Evolutionary conservation across 2,797 vertebrate genomes (phyloP).

Genomic region (Liasis olivaceus): DNA sequence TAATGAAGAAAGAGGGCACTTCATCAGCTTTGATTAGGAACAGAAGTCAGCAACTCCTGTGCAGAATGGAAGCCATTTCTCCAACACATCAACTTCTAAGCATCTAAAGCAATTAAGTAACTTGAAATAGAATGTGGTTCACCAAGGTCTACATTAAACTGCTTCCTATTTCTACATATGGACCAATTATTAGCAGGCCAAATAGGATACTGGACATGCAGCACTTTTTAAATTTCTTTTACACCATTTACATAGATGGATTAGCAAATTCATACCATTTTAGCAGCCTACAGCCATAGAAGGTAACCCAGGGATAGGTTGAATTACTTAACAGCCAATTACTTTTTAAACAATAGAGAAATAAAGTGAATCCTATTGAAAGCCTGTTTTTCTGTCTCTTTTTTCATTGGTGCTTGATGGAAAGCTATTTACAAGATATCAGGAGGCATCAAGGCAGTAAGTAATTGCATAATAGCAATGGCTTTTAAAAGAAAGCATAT

Average conservation of each 20-base stretch:
- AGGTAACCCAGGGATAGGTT: conserved; percentile 22
- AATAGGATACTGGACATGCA: conserved; percentile 44
- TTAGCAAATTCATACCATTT: conserved; percentile 61
- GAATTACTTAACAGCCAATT: conserved; percentile 69
- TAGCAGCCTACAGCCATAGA: conserved; percentile 56
- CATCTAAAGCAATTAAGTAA: conserved; percentile 3
- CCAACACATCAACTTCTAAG: neutral
- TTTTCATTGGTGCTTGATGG: conserved; percentile 33
- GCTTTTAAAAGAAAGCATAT: conserved; percentile 15
- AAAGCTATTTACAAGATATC: conserved; percentile 46
- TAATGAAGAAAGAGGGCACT: neutral
- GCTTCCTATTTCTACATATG: conserved; percentile 43
- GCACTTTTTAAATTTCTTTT: conserved; percentile 65
- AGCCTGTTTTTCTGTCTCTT: conserved; percentile 31
- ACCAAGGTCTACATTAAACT: neutral
- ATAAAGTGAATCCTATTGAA: conserved; percentile 62
- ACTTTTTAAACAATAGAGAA: conserved; percentile 62
- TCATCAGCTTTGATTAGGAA: neutral
- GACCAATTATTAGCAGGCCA: conserved; percentile 39
- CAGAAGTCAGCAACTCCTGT: neutral
- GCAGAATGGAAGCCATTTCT: neutral
- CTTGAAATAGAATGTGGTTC: neutral
- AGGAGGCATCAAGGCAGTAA: conserved; percentile 37
- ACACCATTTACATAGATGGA: conserved; percentile 65
- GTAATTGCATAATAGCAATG: conserved; percentile 40